Percentiles rank a stretch among this genome's conserved stretches.
Evolutionary conservation across 2,888 invertebrate species (phyloP).

Genomic region (Willowsia nigromaculata): DNA sequence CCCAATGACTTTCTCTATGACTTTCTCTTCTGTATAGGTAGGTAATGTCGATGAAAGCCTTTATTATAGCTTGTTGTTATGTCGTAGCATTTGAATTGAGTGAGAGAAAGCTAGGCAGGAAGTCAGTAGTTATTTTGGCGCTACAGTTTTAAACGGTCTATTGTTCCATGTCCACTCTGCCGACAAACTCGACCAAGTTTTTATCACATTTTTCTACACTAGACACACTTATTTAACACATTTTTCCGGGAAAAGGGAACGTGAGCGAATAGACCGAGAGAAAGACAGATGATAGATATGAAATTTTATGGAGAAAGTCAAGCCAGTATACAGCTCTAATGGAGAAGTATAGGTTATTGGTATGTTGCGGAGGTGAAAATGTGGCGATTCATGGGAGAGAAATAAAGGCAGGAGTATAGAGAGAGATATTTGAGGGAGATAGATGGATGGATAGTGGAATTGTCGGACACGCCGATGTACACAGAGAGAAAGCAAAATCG

Average conservation of each 20-base stretch:
- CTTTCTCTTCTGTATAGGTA: neutral
- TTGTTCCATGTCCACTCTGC: neutral
- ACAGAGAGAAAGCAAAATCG: conserved; percentile 42
- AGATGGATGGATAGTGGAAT: neutral
- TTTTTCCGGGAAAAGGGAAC: neutral
- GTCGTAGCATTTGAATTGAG: neutral
- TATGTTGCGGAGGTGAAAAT: conserved; percentile 30
- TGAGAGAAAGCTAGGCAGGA: neutral
- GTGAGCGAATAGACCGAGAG: neutral
- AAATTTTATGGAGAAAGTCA: conserved; percentile 1
- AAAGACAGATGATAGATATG: conserved; percentile 14
- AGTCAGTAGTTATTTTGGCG: neutral
- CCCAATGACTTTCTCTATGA: neutral
- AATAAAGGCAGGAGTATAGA: neutral
- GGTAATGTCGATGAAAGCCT: conserved; percentile 24
- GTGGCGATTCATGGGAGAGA: conserved; percentile 7
- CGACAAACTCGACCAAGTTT: neutral
- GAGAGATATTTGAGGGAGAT: neutral
- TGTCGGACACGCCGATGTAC: neutral
- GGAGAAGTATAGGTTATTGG: neutral
- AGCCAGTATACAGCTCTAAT: neutral
- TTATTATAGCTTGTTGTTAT: neutral
- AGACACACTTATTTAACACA: conserved; percentile 57
- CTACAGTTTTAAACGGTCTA: neutral
- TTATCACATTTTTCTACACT: neutral